phyloP scores from a whole-genome alignment of 2,113 vertebrate genomes.

The Cathartes aura region DNA sequence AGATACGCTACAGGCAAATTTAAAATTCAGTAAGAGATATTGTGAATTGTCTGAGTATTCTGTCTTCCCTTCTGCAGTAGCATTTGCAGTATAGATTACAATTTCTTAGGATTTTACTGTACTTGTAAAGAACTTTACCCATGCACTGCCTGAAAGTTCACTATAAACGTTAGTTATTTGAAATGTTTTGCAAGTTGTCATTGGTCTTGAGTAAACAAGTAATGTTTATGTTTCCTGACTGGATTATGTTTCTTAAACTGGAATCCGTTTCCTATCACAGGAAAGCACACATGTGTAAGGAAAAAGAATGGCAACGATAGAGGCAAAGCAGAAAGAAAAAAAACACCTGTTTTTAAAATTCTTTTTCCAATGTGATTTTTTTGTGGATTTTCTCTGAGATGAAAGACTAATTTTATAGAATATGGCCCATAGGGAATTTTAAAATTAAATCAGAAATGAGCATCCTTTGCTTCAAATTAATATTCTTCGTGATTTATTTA shows the following conservation, averaged over 20 bases:
- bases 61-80: background rate
- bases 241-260: background rate
- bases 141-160: background rate
- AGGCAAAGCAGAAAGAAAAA: background rate
- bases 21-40: background rate
- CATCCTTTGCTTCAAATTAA: background rate
- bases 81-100: background rate
- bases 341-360: background rate
- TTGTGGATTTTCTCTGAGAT: background rate
- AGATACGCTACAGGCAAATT: background rate
- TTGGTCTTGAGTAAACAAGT: background rate
- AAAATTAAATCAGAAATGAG: background rate
- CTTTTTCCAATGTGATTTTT: background rate
- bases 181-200: background rate
- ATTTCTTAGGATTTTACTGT: background rate
- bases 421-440: background rate
- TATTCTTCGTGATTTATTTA: conserved; percentile 4
- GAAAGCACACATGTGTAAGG: background rate
- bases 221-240: background rate
- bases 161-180: background rate
- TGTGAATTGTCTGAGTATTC: background rate
- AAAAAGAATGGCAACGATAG: background rate
- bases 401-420: background rate
- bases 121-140: background rate
- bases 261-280: background rate